phyloP scores from a whole-genome alignment of 2,113 vertebrate genomes.

The Sisor rabdophorus region DNA sequence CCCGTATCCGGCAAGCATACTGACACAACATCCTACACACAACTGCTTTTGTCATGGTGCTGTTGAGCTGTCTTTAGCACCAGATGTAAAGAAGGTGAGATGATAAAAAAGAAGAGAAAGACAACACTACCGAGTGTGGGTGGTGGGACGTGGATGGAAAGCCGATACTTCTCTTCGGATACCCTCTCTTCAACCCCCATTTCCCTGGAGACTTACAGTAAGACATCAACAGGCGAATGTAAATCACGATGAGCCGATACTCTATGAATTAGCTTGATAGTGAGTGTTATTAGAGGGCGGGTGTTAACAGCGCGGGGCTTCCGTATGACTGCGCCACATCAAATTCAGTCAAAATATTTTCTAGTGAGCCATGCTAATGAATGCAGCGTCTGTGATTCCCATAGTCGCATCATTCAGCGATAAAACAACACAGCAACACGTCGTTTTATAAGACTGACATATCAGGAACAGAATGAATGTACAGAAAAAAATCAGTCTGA shows the following conservation, averaged over 20 bases:
- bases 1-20: conserved; percentile 56
- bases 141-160: conserved; percentile 8
- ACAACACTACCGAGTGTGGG: background rate
- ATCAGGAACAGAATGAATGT: conserved; percentile 15
- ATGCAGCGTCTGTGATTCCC: background rate
- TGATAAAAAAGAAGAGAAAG: conserved; percentile 12
- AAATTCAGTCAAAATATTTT: conserved; percentile 16
- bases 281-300: conserved; percentile 8
- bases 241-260: conserved; percentile 5
- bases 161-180: background rate
- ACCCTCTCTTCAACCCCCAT: background rate
- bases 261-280: conserved; percentile 7
- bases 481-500: conserved; percentile 43
- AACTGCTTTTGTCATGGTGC: conserved; percentile 53
- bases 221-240: conserved; percentile 18
- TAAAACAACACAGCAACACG: conserved; percentile 4
- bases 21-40: conserved; percentile 43
- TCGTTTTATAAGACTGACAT: conserved; percentile 22
- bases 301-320: conserved; percentile 11
- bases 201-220: conserved; percentile 15
- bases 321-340: background rate
- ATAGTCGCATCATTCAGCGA: conserved; percentile 31
- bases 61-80: conserved; percentile 55
- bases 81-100: conserved; percentile 32
- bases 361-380: background rate